Percentiles rank a stretch among this genome's conserved stretches.
These are phyloP conservation scores for Agrotis segetum DNA, from an alignment of 2,888 invertebrate genomes.

Conservation along the genomic window DNA sequence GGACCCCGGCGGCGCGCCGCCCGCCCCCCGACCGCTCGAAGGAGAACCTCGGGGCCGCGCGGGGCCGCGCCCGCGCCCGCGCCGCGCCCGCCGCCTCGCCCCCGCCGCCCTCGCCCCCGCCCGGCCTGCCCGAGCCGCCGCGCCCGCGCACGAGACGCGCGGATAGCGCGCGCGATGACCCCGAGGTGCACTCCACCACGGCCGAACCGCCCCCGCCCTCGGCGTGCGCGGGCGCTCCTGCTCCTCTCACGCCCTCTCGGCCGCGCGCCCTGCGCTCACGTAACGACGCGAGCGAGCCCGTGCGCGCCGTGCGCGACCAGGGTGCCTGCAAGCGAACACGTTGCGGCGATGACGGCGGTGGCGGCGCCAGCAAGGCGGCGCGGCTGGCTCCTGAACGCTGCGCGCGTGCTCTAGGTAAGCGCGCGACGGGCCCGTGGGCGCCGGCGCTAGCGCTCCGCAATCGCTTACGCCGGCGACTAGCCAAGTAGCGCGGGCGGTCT, in stretches of 20 bases:
- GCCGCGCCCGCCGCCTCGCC: slow-evolving; percentile 72
- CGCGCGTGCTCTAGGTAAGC: slow-evolving; percentile 75
- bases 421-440: slow-evolving; percentile 83
- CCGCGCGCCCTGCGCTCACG: slow-evolving; percentile 66
- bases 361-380: slow-evolving; percentile 64
- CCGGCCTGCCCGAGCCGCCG: slow-evolving; percentile 56
- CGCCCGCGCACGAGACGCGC: slow-evolving; percentile 70
- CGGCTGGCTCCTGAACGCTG: slow-evolving; percentile 69
- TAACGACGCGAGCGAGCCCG: slow-evolving; percentile 71
- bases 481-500: slow-evolving; percentile 76
- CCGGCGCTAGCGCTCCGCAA: slow-evolving; percentile 85
- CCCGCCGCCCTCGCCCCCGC: slow-evolving; percentile 65
- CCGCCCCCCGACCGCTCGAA: slow-evolving; percentile 81
- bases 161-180: slow-evolving; percentile 67
- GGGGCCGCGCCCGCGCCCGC: slow-evolving; percentile 78
- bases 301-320: slow-evolving; percentile 62
- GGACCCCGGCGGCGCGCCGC: slow-evolving; percentile 82
- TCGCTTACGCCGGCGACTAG: slow-evolving; percentile 84
- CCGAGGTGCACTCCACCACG: slow-evolving; percentile 81
- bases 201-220: slow-evolving; percentile 69
- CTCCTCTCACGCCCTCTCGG: slow-evolving; percentile 61
- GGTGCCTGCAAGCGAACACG: slow-evolving; percentile 60
- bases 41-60: slow-evolving; percentile 85
- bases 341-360: slow-evolving; percentile 57
- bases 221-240: slow-evolving; percentile 68